These are phyloP conservation scores for Neosilurus mollespiculum DNA, from an alignment of 2,797 vertebrate species.

Conservation along the genomic window DNA sequence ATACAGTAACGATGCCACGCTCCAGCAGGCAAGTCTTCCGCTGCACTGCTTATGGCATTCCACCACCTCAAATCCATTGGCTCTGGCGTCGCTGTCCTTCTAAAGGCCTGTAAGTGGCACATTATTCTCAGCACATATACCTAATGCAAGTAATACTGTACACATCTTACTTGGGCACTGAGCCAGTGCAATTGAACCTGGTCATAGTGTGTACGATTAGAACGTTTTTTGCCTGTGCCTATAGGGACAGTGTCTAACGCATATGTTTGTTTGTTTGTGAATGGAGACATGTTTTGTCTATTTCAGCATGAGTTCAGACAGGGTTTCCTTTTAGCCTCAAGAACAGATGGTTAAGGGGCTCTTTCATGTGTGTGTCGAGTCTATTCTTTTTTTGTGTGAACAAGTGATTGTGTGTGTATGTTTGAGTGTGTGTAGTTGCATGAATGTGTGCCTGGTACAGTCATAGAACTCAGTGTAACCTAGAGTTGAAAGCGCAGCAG, in stretches of 20 bases:
- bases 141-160: background rate
- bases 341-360: slow-evolving; percentile 73
- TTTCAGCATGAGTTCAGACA: slow-evolving; percentile 77
- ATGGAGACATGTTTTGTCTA: slow-evolving; percentile 81
- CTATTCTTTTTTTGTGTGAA: slow-evolving; percentile 44
- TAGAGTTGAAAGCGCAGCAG: slow-evolving; percentile 69
- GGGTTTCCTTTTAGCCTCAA: slow-evolving; percentile 75
- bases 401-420: slow-evolving; percentile 39
- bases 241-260: slow-evolving; percentile 42
- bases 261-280: slow-evolving; percentile 59
- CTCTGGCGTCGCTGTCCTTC: slow-evolving; percentile 86
- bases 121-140: background rate
- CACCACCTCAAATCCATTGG: slow-evolving; percentile 85
- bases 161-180: background rate
- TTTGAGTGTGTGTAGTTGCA: slow-evolving; percentile 43
- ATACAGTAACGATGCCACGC: slow-evolving; percentile 75
- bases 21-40: slow-evolving; percentile 83
- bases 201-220: slow-evolving; percentile 40
- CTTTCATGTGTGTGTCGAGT: slow-evolving; percentile 75
- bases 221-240: slow-evolving; percentile 47
- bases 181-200: slow-evolving; percentile 22
- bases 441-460: slow-evolving; percentile 63
- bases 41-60: slow-evolving; percentile 87
- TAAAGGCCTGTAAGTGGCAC: slow-evolving; percentile 84
- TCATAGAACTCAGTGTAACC: slow-evolving; percentile 72